Percentiles rank a stretch among this genome's conserved stretches.
Evolutionary conservation across 2,113 vertebrate species (phyloP).

Genomic region (Tragulus kanchil): DNA sequence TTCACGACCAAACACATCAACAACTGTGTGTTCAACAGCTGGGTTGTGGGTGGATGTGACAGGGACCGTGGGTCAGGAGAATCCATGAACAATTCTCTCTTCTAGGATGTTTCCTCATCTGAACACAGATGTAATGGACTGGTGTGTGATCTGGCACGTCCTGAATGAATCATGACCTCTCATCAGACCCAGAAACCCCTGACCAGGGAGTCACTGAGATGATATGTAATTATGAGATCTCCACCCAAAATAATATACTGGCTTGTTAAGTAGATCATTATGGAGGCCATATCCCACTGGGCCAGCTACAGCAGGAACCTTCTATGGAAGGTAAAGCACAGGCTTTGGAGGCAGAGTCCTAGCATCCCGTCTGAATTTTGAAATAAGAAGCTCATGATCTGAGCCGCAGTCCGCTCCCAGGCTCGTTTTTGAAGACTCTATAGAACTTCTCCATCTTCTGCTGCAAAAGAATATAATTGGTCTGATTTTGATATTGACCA

Average conservation of each 20-base stretch:
- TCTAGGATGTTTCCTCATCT: background rate
- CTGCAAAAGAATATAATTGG: no score
- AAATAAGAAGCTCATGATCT: no score
- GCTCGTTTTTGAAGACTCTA: no score
- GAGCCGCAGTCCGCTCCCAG: no score
- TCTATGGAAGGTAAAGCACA: background rate
- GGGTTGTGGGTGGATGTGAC: background rate
- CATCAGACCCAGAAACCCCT: background rate
- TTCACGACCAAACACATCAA: no score
- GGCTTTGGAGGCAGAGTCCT: background rate
- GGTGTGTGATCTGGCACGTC: background rate
- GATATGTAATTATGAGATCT: background rate
- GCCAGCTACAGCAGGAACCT: background rate
- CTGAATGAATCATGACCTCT: background rate
- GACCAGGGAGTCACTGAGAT: background rate
- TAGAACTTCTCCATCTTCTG: no score
- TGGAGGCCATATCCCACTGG: background rate
- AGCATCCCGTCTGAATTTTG: no score
- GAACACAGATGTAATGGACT: background rate
- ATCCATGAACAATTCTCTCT: no score
- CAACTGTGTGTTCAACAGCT: no score
- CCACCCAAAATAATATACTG: background rate
- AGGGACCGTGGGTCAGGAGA: background rate
- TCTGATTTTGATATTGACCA: no score
- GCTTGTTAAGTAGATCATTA: background rate